Conservation (phyloP, 2,888 invertebrate species). For the Drosophila mettleri region DNA sequence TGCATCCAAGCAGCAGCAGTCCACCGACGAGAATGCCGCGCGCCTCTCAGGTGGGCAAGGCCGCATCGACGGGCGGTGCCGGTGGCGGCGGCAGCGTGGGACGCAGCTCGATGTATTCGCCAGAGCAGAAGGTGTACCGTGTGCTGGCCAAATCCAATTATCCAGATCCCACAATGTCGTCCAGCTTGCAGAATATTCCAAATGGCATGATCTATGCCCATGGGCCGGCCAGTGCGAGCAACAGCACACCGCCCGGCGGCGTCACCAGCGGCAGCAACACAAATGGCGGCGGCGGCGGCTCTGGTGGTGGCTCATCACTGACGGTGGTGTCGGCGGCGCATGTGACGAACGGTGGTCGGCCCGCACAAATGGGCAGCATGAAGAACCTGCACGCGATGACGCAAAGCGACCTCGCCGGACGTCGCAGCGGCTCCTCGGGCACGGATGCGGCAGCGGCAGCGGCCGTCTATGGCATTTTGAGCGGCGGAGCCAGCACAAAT, state of each 20-base stretch:
- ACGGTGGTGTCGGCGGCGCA: conserved; percentile 49
- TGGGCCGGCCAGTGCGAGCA: conserved; percentile 66
- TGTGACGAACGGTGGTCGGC: conserved; percentile 65
- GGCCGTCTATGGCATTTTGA: conserved; percentile 70
- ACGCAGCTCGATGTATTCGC: conserved; percentile 82
- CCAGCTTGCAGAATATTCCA: conserved; percentile 85
- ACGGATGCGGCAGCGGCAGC: conserved; percentile 55
- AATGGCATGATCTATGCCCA: conserved; percentile 84
- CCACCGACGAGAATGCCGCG: conserved; percentile 84
- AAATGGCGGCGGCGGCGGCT: conserved; percentile 51
- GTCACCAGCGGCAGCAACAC: conserved; percentile 26
- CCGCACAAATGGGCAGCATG: conserved; percentile 79
- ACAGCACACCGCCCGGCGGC: conserved; percentile 53
- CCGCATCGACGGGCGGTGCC: conserved; percentile 55
- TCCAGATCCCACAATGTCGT: conserved; percentile 84
- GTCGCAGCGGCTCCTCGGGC: conserved; percentile 69
- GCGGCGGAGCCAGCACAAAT: conserved; percentile 64
- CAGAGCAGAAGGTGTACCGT: conserved; percentile 84
- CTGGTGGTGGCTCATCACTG: conserved; percentile 45
- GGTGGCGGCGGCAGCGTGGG: conserved; percentile 59
- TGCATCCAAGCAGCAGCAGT: conserved; percentile 70
- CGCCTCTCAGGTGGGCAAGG: conserved; percentile 76
- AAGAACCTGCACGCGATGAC: conserved; percentile 84
- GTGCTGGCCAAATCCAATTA: conserved; percentile 84
- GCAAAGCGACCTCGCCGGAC: conserved; percentile 82